These are phyloP conservation scores for Ormyrus rosae DNA, from an alignment of 2,888 invertebrate genomes.

Conservation along the genomic window DNA sequence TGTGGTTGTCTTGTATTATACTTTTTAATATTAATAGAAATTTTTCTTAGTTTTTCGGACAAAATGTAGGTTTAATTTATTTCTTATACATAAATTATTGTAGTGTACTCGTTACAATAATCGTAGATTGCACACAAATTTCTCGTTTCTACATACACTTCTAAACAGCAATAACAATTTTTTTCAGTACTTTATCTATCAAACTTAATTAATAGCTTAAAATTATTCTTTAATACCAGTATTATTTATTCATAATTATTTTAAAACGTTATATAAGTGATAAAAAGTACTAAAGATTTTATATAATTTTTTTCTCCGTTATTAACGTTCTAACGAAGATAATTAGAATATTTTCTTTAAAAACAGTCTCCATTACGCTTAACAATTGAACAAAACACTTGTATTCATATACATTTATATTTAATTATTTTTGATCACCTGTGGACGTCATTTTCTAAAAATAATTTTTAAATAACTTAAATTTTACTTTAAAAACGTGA, in stretches of 20 bases:
- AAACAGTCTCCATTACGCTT: not conserved
- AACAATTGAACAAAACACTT: not conserved
- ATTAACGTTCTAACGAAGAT: not conserved
- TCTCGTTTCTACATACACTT: slow-evolving; percentile 12
- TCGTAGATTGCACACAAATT: not conserved
- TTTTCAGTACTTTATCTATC: not conserved
- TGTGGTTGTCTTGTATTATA: slow-evolving; percentile 28
- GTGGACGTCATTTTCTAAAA: too few species aligned
- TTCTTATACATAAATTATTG: too few species aligned
- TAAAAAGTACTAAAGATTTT: slow-evolving; percentile 22
- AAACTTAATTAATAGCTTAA: not conserved
- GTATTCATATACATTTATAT: too few species aligned
- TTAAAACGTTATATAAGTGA: slow-evolving; percentile 12
- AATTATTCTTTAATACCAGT: not conserved
- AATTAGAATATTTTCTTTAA: not conserved
- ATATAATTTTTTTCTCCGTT: not conserved
- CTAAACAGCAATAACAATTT: slow-evolving; percentile 13
- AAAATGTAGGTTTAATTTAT: too few species aligned
- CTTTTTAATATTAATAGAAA: too few species aligned
- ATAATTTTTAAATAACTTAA: too few species aligned
- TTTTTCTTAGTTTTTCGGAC: slow-evolving; percentile 2
- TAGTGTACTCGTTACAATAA: too few species aligned
- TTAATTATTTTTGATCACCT: too few species aligned
- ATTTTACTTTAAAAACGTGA: too few species aligned
- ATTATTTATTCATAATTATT: slow-evolving; percentile 15